phyloP scores from a whole-genome alignment of 2,888 invertebrate genomes.

The Nesidiocoris tenuis region DNA sequence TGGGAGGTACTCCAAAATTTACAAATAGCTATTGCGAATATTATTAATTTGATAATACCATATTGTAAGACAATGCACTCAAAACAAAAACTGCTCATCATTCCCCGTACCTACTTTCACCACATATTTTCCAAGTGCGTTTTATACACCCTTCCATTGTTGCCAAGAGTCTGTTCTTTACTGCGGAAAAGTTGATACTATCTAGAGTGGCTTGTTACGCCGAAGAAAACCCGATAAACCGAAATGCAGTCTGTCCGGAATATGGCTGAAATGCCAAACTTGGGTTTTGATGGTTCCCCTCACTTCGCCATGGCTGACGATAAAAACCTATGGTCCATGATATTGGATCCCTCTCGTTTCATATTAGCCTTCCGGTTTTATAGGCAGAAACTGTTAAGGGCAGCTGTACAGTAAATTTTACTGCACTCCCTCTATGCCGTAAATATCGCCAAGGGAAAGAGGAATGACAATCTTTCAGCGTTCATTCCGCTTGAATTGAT shows the following conservation, averaged over 20 bases:
- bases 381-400: slow-evolving; percentile 8
- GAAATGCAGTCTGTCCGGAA: neutral
- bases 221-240: neutral
- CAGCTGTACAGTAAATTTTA: neutral
- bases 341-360: slow-evolving; percentile 31
- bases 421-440: neutral
- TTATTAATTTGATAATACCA: too few species aligned
- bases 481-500: neutral
- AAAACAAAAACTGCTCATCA: too few species aligned
- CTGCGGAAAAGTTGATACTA: too few species aligned
- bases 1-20: too few species aligned
- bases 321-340: slow-evolving; percentile 35
- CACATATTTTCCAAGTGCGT: too few species aligned
- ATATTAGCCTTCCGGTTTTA: slow-evolving; percentile 15
- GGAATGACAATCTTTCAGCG: neutral
- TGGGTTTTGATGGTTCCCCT: neutral
- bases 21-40: too few species aligned
- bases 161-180: too few species aligned
- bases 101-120: too few species aligned
- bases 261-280: slow-evolving; percentile 20
- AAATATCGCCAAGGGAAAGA: neutral
- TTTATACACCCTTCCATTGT: too few species aligned
- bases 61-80: too few species aligned
- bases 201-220: neutral
- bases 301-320: neutral